These are phyloP conservation scores for Trachelus iudaicus DNA, from an alignment of 2,888 invertebrate species.

Conservation along the genomic window DNA sequence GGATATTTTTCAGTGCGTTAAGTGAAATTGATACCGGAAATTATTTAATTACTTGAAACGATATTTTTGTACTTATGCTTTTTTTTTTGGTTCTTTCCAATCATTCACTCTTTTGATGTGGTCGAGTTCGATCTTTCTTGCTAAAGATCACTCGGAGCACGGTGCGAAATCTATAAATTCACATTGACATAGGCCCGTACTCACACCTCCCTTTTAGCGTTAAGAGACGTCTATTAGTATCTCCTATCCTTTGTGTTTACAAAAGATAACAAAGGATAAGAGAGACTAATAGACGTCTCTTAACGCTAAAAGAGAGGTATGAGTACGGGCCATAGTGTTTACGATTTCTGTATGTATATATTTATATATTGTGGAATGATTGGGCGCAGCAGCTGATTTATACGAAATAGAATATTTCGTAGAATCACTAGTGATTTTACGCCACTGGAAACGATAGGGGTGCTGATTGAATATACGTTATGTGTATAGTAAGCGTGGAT, in stretches of 20 bases:
- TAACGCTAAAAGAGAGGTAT: too few relatives aligned
- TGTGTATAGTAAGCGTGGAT: not conserved
- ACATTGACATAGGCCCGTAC: too few relatives aligned
- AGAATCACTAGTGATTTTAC: not conserved
- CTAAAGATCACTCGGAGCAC: not conserved
- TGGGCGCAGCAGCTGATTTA: not conserved
- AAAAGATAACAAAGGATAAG: too few relatives aligned
- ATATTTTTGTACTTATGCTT: too few relatives aligned
- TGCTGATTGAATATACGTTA: too few relatives aligned
- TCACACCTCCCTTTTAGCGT: too few relatives aligned
- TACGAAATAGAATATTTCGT: not conserved
- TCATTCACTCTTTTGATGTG: not conserved
- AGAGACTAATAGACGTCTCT: too few relatives aligned
- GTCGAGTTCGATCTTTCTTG: not conserved
- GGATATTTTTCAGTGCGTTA: not conserved
- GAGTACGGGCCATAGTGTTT: too few relatives aligned
- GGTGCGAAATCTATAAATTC: not conserved
- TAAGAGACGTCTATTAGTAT: too few relatives aligned
- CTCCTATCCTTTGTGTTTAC: too few relatives aligned
- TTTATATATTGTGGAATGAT: not conserved
- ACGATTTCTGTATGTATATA: not conserved
- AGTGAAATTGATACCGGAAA: not conserved
- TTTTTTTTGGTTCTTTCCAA: not conserved
- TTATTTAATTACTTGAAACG: not conserved
- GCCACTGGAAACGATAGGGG: not conserved